phyloP scores from a whole-genome alignment of 2,797 vertebrate species.

The Megalops cyprinoides region DNA sequence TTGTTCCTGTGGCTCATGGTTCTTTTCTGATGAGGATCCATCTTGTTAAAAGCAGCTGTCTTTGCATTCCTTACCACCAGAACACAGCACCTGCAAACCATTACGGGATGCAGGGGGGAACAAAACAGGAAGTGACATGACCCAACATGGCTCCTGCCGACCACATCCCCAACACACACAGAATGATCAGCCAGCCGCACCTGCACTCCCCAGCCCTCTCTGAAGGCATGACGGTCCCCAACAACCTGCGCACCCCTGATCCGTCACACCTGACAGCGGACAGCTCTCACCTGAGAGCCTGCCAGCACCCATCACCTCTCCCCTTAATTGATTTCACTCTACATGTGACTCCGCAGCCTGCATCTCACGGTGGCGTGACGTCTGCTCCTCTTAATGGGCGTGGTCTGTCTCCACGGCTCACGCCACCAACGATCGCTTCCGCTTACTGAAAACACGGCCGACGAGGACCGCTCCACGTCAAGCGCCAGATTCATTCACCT shows the following conservation, averaged over 20 bases:
- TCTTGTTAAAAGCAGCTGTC: no score
- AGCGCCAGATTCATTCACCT: background rate
- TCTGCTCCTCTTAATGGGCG: background rate
- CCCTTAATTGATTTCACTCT: conserved; percentile 9
- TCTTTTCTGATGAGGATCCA: no score
- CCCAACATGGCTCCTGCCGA: background rate
- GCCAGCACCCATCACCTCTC: background rate
- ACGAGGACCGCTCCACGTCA: background rate
- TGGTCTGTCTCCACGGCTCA: background rate
- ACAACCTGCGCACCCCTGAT: background rate
- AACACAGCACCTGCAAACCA: no score
- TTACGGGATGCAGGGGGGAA: no score
- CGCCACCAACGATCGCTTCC: no score
- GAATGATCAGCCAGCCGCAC: no score
- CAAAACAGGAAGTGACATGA: no score
- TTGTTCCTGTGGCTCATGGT: no score
- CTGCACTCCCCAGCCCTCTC: background rate
- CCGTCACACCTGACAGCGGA: conserved; percentile 4
- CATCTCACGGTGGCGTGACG: background rate
- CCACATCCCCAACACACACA: background rate
- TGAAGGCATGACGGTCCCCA: background rate
- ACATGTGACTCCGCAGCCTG: background rate
- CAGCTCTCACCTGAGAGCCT: background rate
- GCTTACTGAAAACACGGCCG: background rate
- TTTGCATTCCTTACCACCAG: no score